Percentiles rank a stretch among this genome's conserved stretches.
Conservation (phyloP, 2,113 vertebrate species). For the Thryonomys swinderianus region DNA sequence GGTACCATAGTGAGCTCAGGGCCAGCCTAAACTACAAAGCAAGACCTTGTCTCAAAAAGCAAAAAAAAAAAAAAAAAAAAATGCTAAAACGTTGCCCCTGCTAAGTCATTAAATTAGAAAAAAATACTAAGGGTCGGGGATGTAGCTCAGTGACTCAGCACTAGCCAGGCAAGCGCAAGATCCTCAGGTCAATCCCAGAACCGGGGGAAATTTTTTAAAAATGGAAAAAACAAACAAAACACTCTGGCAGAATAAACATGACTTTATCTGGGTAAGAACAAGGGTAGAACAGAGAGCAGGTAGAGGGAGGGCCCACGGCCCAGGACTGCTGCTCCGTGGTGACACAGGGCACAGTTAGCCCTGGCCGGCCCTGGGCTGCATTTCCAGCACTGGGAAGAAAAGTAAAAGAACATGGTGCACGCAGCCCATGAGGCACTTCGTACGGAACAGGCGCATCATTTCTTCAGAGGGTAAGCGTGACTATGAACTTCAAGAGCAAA, state of each 20-base stretch:
- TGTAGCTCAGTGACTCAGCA: no score
- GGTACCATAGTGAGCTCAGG: no score
- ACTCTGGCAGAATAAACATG: background rate
- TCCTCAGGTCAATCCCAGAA: no score
- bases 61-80: no score
- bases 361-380: background rate
- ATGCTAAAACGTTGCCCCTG: background rate
- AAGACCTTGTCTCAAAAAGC: no score
- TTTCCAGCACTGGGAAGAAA: background rate
- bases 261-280: background rate
- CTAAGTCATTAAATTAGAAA: background rate
- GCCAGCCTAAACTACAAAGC: no score
- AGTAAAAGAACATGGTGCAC: background rate
- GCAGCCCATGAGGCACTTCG: background rate
- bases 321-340: background rate
- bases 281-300: no score
- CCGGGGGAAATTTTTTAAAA: no score
- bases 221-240: no score
- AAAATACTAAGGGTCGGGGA: no score
- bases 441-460: background rate
- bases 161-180: no score
- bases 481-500: constrained; percentile 11
- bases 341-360: background rate
- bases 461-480: background rate
- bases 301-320: no score